Base-by-base conservation (phyloP, 1,140 invertebrate genomes). In the Camponotus pennsylvanicus region DNA sequence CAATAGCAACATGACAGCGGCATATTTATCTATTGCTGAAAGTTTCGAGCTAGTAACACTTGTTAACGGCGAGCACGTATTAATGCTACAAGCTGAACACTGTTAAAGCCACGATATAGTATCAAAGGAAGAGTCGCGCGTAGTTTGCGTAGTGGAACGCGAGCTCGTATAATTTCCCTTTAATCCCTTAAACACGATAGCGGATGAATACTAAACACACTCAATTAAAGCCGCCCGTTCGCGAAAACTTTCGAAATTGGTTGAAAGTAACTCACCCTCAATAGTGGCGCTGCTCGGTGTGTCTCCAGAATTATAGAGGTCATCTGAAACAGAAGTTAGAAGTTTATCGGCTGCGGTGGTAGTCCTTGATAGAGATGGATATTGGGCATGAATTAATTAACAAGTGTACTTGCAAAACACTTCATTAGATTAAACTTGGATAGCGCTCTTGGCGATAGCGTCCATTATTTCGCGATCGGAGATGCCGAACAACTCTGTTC, bases 251-350 rank as follows among this genome's bases (percentile, higher is more conserved):
- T 63, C 6, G 66, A 88, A 87, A 89, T 92, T 90, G 79, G 61
- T 80, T 90, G 85, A 85, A 90, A 91, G 71, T 83, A 79, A 93
- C 93, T 94, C 87, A 93, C 92, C 93, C 76, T 92, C 88, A 55
- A 88, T 86, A 79, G 85, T 82, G 79, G 83, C 85, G 83, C 55
- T 87, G 85, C 61, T 78, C 40, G 57, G 40, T 78, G 67, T 87
- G 86, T 91, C 90, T 49, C 88, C 90, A 73, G 88, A 89, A 86
- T 93, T 92, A 89, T 91, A 92, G 85, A 93, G 90, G 82, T 91
- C 92, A 89, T 94, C 93, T 93, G 92, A 86, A 93, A 93, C 84
- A 90, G 76, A 90, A 88, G 86, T 88, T 86, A 49, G 18, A 70
- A 86, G 82, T 86, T 88, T 45, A 80, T 88, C 76, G 59, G 55